Evolutionary conservation across 1,140 invertebrate species (phyloP).

Genomic region (Macrobrachium nipponense): DNA sequence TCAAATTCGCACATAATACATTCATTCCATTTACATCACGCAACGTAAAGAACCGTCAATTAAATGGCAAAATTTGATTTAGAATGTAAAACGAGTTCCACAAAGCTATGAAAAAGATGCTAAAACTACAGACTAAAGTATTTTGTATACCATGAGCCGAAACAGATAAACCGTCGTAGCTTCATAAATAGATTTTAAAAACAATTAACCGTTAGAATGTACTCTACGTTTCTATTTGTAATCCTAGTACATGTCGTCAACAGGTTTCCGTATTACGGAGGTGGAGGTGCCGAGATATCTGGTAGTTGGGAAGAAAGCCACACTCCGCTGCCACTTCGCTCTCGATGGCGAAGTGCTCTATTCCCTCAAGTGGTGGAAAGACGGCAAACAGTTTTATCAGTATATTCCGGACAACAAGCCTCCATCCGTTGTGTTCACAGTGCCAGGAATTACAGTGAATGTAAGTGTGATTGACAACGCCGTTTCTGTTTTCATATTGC

Average conservation of each 20-base stretch:
- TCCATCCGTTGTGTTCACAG: constrained; percentile 79
- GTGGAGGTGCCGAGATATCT: constrained; percentile 78
- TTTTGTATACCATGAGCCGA: no score
- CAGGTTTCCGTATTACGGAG: constrained; percentile 74
- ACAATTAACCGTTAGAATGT: background rate
- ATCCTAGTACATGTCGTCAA: background rate
- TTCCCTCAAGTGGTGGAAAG: constrained; percentile 88
- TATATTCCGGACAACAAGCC: constrained; percentile 80
- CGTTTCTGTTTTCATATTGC: no score
- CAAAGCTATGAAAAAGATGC: no score
- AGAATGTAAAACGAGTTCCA: no score
- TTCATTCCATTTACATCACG: no score
- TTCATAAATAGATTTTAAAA: background rate
- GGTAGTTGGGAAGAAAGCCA: constrained; percentile 76
- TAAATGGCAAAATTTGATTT: no score
- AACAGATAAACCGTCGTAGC: no score
- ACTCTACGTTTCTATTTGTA: background rate
- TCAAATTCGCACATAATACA: no score
- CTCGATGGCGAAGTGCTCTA: constrained; percentile 83
- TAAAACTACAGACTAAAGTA: no score
- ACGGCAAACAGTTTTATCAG: constrained; percentile 87
- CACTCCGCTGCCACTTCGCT: constrained; percentile 82
- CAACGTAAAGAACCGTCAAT: no score
- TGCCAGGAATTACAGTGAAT: constrained; percentile 83
- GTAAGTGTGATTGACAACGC: constrained; percentile 73